A percentile compares a stretch with the other conserved stretches of the same genome.
Evolutionary conservation across 92 coral and sea anemone species (phyloP).

Genomic region (Porites cylindrica): DNA sequence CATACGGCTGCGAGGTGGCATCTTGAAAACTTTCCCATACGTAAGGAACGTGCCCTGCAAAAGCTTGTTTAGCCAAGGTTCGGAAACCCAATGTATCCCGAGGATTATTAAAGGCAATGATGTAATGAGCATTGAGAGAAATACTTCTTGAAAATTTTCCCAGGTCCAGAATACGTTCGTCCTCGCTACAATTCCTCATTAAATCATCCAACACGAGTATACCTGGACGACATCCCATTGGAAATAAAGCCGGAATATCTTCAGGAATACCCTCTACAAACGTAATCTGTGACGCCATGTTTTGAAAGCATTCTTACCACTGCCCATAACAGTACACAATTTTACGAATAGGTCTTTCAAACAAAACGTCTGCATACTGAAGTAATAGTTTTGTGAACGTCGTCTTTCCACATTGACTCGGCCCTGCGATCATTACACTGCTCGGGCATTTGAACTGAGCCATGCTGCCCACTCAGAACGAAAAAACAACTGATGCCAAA

Average conservation of each 20-base stretch:
- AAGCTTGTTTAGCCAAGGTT: constrained; percentile 27
- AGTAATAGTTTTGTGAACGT: neutral
- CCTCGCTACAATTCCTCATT: neutral
- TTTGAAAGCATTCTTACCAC: constrained; percentile 26
- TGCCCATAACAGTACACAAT: constrained; percentile 39
- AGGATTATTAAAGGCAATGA: constrained; percentile 37
- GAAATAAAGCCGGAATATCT: neutral
- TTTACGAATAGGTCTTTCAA: constrained; percentile 13
- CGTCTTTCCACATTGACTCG: constrained; percentile 31
- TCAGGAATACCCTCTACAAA: constrained; percentile 46
- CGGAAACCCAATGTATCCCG: constrained; percentile 22
- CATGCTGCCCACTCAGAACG: constrained; percentile 6
- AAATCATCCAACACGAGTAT: neutral
- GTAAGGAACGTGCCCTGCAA: constrained; percentile 23
- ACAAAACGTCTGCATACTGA: neutral
- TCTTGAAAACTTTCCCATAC: constrained; percentile 29
- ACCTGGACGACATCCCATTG: neutral
- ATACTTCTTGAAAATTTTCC: neutral
- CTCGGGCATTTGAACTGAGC: neutral
- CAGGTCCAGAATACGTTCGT: constrained; percentile 4
- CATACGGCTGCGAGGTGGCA: neutral
- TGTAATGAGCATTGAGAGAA: constrained; percentile 36
- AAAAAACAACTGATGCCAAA: too few relatives aligned
- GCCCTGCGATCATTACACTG: constrained; percentile 23
- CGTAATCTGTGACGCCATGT: neutral